Percentiles rank a stretch among this genome's conserved stretches.
Conservation (phyloP, 2,113 vertebrate genomes). For the Entelurus aequoreus region DNA sequence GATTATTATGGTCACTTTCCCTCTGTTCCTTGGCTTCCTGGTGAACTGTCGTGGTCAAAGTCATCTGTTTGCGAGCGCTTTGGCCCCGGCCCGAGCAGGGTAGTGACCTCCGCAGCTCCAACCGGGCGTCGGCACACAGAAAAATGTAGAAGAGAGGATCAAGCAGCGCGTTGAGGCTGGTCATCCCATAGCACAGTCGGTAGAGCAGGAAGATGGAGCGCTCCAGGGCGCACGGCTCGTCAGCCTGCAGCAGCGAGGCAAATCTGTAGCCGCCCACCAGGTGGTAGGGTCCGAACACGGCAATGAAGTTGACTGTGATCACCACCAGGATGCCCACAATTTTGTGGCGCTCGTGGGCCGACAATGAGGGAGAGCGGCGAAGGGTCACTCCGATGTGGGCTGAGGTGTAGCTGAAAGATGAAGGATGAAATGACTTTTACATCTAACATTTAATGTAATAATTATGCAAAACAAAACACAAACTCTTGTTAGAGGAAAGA, state of each 20-base stretch:
- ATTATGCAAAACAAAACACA: background rate
- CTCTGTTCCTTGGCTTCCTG: constrained; percentile 9
- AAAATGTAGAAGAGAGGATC: constrained; percentile 78
- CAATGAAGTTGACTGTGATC: constrained; percentile 74
- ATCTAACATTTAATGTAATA: background rate
- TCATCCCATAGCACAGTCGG: constrained; percentile 73
- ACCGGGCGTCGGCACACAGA: constrained; percentile 66
- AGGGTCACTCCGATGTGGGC: constrained; percentile 67
- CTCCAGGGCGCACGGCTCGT: constrained; percentile 64
- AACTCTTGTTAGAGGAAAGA: background rate
- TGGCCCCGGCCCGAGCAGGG: constrained; percentile 48
- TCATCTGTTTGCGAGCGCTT: constrained; percentile 20
- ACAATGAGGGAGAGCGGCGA: constrained; percentile 66
- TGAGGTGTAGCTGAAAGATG: constrained; percentile 67
- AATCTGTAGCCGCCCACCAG: constrained; percentile 72
- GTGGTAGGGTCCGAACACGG: constrained; percentile 74
- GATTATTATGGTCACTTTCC: constrained; percentile 24
- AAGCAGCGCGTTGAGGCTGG: constrained; percentile 75
- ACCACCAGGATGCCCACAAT: constrained; percentile 71
- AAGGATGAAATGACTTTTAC: background rate
- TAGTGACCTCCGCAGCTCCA: constrained; percentile 67
- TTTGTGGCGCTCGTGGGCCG: constrained; percentile 63
- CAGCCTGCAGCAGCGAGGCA: constrained; percentile 60
- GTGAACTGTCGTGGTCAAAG: constrained; percentile 21
- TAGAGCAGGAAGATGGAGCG: constrained; percentile 67